Base-by-base conservation (phyloP, 2,888 invertebrate genomes). In the Lasioglossum pauxillum region DNA sequence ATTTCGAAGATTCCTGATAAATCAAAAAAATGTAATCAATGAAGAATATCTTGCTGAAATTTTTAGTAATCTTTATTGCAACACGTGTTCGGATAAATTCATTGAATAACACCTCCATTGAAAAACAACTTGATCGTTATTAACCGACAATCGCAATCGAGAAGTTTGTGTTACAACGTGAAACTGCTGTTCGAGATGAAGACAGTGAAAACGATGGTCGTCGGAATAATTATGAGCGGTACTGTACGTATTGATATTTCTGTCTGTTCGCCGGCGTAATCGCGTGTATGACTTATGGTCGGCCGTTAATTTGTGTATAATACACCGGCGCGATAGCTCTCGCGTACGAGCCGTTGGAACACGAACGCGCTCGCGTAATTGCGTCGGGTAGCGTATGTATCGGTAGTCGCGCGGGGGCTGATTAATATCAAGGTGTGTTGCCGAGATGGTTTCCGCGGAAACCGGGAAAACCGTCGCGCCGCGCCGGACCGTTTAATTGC, bases 261-360 rank as follows among this genome's bases (percentile, higher is more conserved):
- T 75, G 78, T 73, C 83, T 35, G 77, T 60, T 77, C 72, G 78
- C 78, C 80, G 60, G 82, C 80, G 78, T 83, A 83, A 80, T 75
- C 79, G 79, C 76, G 71, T 46, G 49, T 76, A 87, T 83, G 80
- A 87, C 76, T 87, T 81, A 87, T 69, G 53, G 72, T 27, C 1
- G 53, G 12, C 46, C 69, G 72, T 87, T 87, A 87, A 87, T 87
- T 87, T 78, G 77, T 75, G 46, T 75, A 87, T 82, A 87, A 86
- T 46, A 41, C 46, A 31, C 38, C 41, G 71, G 41, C 38, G 53
- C 19, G 75, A 81, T 60, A 76, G 71, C 71, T 38, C 38, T 38
- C 38, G 57, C 44, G 69, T 38, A 23, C 69, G 75, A 38, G 38
- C 71, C 41, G 71, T 41, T 27, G 44, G 23, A n/a, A 71, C 44